Conservation (phyloP, 1,140 invertebrate genomes). For the Danaus plexippus region DNA sequence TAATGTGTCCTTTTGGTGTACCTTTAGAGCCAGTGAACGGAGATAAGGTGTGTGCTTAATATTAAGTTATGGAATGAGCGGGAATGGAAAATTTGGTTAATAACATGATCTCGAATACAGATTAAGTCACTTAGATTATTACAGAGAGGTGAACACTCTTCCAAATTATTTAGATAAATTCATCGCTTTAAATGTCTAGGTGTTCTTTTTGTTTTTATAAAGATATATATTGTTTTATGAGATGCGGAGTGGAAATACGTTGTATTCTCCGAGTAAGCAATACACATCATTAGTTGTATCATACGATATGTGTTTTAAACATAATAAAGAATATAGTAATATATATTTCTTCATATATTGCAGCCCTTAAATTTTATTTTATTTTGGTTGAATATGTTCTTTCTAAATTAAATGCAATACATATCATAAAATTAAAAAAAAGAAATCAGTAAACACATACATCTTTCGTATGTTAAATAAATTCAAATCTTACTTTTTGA, state of each 20-base stretch:
- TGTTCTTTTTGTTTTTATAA: conserved; percentile 4
- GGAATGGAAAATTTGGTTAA: too few species aligned
- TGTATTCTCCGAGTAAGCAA: conserved; percentile 43
- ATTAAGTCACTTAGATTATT: too few species aligned
- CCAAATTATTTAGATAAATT: too few species aligned
- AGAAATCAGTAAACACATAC: too few species aligned
- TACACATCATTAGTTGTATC: conserved; percentile 31
- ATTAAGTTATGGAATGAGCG: neutral
- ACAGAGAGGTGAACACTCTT: too few species aligned
- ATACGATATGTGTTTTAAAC: conserved; percentile 28
- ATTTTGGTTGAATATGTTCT: too few species aligned
- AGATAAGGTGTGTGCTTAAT: conserved; percentile 15
- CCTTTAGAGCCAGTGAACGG: conserved; percentile 17
- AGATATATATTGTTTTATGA: conserved; percentile 8
- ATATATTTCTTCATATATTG: conserved; percentile 28
- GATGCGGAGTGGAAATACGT: conserved; percentile 22
- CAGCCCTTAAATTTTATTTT: conserved; percentile 19
- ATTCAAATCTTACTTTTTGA: too few species aligned
- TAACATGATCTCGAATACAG: too few species aligned
- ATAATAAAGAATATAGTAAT: conserved; percentile 41
- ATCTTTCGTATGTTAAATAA: too few species aligned
- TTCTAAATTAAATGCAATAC: too few species aligned
- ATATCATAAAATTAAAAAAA: too few species aligned
- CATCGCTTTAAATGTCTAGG: conserved; percentile 15
- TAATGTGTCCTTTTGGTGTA: conserved; percentile 24